phyloP scores from a whole-genome alignment of 2,888 invertebrate genomes.

The Trachelus troglodyta region DNA sequence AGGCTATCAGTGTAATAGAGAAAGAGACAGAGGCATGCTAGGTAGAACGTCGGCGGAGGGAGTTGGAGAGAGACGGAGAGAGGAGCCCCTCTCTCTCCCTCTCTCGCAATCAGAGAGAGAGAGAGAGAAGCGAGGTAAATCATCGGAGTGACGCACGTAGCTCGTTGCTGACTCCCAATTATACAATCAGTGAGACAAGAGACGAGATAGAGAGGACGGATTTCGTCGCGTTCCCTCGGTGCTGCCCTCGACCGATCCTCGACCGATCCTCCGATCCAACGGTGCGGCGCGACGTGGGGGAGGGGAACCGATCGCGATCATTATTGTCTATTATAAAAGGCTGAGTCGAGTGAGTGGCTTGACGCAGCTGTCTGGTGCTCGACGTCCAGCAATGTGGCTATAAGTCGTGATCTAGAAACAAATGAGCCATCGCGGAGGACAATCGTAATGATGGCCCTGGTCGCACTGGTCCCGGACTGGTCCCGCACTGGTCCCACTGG shows the following conservation, averaged over 20 bases:
- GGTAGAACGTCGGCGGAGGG: neutral
- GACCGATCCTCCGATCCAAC: neutral
- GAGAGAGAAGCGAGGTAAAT: conserved; percentile 52
- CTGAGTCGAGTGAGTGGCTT: conserved; percentile 16
- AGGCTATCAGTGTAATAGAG: neutral
- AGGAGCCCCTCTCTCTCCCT: neutral
- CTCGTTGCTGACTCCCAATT: conserved; percentile 65
- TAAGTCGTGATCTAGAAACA: conserved; percentile 33
- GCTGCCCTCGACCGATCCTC: conserved; percentile 1
- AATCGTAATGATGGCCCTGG: conserved; percentile 34
- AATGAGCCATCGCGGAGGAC: conserved; percentile 47
- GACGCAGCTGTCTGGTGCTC: conserved; percentile 36
- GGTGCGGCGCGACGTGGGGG: conserved; percentile 12
- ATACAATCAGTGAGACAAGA: conserved; percentile 59
- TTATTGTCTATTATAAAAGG: conserved; percentile 52
- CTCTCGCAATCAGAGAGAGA: conserved; percentile 13
- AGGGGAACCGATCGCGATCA: conserved; percentile 38
- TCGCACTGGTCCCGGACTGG: neutral
- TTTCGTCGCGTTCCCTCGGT: conserved; percentile 13
- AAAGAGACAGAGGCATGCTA: neutral
- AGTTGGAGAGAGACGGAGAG: neutral
- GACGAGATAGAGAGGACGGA: conserved; percentile 20
- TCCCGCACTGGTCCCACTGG: no score
- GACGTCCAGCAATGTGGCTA: conserved; percentile 23
- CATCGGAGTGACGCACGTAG: conserved; percentile 65